Conservation (phyloP, 2,113 vertebrate genomes). For the Muntiacus reevesi region DNA sequence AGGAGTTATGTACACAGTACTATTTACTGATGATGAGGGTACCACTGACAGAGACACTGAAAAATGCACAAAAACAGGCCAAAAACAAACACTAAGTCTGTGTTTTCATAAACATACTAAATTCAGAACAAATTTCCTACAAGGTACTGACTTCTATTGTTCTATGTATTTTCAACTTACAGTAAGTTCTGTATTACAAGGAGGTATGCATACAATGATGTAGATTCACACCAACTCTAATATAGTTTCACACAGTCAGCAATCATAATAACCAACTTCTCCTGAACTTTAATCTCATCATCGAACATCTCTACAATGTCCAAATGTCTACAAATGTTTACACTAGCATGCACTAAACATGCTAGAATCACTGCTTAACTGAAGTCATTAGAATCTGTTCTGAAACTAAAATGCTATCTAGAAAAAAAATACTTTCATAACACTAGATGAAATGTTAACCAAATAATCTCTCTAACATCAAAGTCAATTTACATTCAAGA, state of each 20-base stretch:
- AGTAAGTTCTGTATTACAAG: neutral
- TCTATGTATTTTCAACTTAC: neutral
- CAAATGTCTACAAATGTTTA: conserved; percentile 13
- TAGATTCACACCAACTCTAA: neutral
- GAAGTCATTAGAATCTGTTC: neutral
- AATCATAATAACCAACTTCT: conserved; percentile 26
- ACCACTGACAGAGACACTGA: neutral
- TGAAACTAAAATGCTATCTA: conserved; percentile 26
- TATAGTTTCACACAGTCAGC: neutral
- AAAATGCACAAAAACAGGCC: neutral
- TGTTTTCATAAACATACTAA: neutral
- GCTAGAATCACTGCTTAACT: neutral
- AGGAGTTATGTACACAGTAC: neutral
- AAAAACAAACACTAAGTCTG: neutral
- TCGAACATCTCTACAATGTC: neutral
- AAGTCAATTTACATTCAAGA: neutral
- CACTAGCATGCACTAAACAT: neutral
- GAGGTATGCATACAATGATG: neutral
- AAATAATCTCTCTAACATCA: conserved; percentile 7
- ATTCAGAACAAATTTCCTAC: neutral
- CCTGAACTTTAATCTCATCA: neutral
- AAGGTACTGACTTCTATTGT: neutral
- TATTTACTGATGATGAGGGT: neutral
- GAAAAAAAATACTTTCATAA: neutral
- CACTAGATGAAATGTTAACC: neutral